Conservation (phyloP, 92 coral and sea anemone species). For the Palythoa heliodiscus region DNA sequence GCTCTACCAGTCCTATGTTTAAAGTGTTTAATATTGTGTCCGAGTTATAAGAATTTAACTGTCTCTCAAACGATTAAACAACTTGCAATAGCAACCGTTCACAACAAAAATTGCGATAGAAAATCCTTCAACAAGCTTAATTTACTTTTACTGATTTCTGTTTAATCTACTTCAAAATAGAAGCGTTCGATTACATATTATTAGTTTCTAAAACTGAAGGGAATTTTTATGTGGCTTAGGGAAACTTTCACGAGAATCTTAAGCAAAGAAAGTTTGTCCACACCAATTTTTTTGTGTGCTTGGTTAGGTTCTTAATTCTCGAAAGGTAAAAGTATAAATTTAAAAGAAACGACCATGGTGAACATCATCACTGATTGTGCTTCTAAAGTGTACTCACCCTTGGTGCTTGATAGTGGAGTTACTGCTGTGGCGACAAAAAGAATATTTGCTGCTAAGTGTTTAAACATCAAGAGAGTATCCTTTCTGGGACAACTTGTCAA, state of each 20-base stretch:
- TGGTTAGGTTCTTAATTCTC: background rate
- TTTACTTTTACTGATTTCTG: too few species aligned
- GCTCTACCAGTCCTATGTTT: too few species aligned
- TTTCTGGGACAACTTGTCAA: background rate
- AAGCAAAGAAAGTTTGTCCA: background rate
- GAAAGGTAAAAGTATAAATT: background rate
- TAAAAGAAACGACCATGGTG: background rate
- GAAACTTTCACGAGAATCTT: background rate
- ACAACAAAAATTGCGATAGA: too few species aligned
- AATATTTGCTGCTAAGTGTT: background rate
- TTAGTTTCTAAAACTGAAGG: too few species aligned
- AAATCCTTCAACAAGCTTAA: too few species aligned
- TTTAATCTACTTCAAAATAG: too few species aligned
- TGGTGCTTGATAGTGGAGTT: background rate
- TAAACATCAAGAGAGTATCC: background rate
- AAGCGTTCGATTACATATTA: too few species aligned
- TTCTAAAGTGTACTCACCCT: background rate
- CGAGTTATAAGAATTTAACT: too few species aligned
- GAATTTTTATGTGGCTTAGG: too few species aligned
- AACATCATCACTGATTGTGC: background rate
- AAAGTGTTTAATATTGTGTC: too few species aligned
- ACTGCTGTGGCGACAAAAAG: background rate
- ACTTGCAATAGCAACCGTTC: too few species aligned
- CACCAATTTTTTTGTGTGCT: background rate
- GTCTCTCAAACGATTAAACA: too few species aligned